phyloP scores from a whole-genome alignment of 2,888 invertebrate genomes.

The Kryphioiulus occultus region DNA sequence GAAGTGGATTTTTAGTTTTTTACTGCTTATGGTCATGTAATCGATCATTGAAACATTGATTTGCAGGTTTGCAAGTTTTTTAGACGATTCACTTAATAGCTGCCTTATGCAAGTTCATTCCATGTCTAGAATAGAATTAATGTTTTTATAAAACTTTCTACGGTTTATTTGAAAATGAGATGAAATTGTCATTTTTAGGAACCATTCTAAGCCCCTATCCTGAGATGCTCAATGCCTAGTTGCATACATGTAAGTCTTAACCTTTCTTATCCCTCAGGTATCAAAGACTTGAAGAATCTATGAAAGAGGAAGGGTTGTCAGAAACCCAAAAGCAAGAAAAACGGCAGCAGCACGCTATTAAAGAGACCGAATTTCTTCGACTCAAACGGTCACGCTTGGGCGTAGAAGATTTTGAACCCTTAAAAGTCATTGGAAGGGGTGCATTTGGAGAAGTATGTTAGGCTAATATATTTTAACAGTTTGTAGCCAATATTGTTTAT shows the following conservation, averaged over 20 bases:
- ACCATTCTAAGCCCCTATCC: slow-evolving; percentile 48
- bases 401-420: slow-evolving; percentile 97
- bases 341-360: slow-evolving; percentile 93
- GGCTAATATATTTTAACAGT: background rate
- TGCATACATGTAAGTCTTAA: no score
- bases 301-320: slow-evolving; percentile 93
- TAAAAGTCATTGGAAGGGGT: slow-evolving; percentile 95
- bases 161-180: no score
- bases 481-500: background rate
- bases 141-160: no score
- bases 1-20: background rate
- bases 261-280: slow-evolving; percentile 59
- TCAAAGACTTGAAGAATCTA: slow-evolving; percentile 90
- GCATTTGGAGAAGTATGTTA: slow-evolving; percentile 79
- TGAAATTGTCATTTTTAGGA: no score
- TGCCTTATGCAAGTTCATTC: no score
- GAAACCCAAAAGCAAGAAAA: slow-evolving; percentile 95
- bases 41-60: no score
- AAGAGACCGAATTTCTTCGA: slow-evolving; percentile 97
- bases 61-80: no score
- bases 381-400: slow-evolving; percentile 94
- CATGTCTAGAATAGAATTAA: no score
- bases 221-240: no score
- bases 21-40: background rate
- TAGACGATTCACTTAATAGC: no score